Conservation (phyloP, 2,888 invertebrate species). For the Drosophila imparisetae region DNA sequence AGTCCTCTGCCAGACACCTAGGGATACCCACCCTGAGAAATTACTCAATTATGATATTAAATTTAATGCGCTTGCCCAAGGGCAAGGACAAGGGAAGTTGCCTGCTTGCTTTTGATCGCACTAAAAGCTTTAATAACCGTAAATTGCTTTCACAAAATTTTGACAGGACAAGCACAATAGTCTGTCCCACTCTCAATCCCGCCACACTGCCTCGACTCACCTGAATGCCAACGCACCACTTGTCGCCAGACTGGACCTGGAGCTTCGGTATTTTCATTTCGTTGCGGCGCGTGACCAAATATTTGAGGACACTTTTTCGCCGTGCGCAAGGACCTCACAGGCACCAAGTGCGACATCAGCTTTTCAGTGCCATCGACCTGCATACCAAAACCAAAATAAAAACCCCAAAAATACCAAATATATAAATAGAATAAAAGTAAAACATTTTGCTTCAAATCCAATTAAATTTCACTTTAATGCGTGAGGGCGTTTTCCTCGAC, state of each 20-base stretch:
- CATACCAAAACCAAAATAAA: conserved; percentile 33
- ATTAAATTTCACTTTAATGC: conserved; percentile 61
- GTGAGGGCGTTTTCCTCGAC: conserved; percentile 27
- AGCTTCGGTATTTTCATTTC: conserved; percentile 50
- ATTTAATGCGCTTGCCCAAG: conserved; percentile 60
- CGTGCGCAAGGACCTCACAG: conserved; percentile 39
- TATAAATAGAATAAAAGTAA: background rate
- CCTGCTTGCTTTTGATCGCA: conserved; percentile 71
- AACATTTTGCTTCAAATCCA: conserved; percentile 54
- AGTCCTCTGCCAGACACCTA: background rate
- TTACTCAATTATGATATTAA: conserved; percentile 79
- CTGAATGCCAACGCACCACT: conserved; percentile 47
- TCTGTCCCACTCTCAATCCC: background rate
- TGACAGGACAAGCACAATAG: conserved; percentile 33
- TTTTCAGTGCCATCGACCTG: conserved; percentile 59
- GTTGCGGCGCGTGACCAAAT: conserved; percentile 73
- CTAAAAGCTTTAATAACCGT: conserved; percentile 81
- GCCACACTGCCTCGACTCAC: conserved; percentile 17
- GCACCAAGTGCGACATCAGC: conserved; percentile 44
- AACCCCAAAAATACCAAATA: background rate
- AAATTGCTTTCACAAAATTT: conserved; percentile 76
- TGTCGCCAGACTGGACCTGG: conserved; percentile 20
- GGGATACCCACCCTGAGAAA: conserved; percentile 37
- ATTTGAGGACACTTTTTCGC: conserved; percentile 67
- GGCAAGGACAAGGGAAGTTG: conserved; percentile 14